These are phyloP conservation scores for Heteromurus nitidus DNA, from an alignment of 2,888 invertebrate genomes.

Conservation along the genomic window DNA sequence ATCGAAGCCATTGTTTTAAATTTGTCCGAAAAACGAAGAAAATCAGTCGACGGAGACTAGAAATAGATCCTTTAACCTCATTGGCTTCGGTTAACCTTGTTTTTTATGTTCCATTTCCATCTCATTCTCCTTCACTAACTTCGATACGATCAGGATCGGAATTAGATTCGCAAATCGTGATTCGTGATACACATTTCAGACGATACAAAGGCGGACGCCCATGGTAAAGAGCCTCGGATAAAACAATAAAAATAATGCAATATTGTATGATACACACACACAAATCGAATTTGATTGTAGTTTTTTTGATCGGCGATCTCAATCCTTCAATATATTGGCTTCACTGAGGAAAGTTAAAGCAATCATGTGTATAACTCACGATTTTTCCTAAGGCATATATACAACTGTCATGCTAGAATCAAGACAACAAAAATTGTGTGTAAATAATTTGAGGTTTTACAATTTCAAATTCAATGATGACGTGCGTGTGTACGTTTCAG, in stretches of 20 bases:
- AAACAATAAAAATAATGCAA: background rate
- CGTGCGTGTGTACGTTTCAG: constrained; percentile 15
- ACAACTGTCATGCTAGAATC: background rate
- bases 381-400: background rate
- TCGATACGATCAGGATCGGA: background rate
- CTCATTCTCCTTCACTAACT: background rate
- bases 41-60: no score
- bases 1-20: background rate
- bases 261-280: no score
- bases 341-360: no score
- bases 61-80: no score
- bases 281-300: background rate
- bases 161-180: background rate
- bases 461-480: constrained; percentile 52
- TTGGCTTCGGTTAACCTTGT: no score
- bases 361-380: background rate
- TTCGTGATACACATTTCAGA: background rate
- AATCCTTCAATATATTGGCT: no score
- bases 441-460: constrained; percentile 46
- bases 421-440: constrained; percentile 4
- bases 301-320: no score
- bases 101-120: background rate
- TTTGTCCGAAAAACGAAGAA: background rate
- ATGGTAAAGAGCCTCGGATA: no score
- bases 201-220: no score